Base-by-base conservation (phyloP, 2,797 vertebrate genomes). In the Lophotriccus pileatus region DNA sequence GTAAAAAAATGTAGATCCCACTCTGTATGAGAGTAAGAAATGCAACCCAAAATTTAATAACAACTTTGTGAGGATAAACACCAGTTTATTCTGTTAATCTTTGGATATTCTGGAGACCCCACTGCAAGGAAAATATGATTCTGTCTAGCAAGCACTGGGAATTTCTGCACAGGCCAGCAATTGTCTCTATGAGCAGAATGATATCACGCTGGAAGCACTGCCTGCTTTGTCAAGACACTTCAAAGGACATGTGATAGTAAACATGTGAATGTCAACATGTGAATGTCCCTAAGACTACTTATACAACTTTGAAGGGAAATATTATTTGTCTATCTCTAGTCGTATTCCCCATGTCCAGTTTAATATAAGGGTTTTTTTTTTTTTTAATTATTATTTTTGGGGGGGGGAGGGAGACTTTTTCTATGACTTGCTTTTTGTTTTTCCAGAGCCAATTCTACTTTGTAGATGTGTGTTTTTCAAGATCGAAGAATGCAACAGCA, bases 351-450 rank as follows among this genome's bases (percentile, higher is more conserved):
- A 16, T 2, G 34, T 15, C 17, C 32, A 69, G 12, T 50, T 84
- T 27, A n/a, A 14, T 25, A 9, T 3, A 13, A 32, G 5, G 5
- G 9, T 1, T 34, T 6, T 15, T 27, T 22, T 5, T 22, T 11
- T 27, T 22, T 5, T 22, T 11, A 41, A 27, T 27, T 49, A 49
- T 25, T 50, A 17, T 12, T 30, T 52, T 52, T 17, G 9, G 1
- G 2, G 9, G 5, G 3, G 5, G 3, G 1, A 6, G 8, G 4
- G 4, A 10, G 8, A 22, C 2, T 6, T 19, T 46, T 11, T 30
- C 47, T 22, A 9, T 28, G 15, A 3, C n/a, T 72, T 44, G 12
- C 3, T 18, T 30, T 23, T 55, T 32, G 10, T 8, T 25, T 52
- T 27, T 9, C 11, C 6, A 27, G 14, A 68, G 12, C 4, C 74